Evolutionary conservation across 1,140 invertebrate species (phyloP).

Genomic region (Drosophila pseudoananassae): DNA sequence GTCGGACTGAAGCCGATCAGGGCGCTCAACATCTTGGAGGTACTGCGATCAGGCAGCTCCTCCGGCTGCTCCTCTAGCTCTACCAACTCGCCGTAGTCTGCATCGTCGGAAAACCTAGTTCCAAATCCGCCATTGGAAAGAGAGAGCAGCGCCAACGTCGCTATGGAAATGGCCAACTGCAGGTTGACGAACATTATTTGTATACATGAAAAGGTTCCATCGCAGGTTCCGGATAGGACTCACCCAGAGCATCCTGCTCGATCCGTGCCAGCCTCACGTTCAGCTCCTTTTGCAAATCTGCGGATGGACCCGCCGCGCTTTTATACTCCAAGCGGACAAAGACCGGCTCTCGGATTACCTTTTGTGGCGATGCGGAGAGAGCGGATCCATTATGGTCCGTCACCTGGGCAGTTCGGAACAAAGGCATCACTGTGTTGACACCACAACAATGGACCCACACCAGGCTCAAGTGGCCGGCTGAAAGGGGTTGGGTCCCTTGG

Average conservation of each 20-base stretch:
- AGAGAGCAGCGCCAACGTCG: constrained; percentile 57
- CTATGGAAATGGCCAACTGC: constrained; percentile 55
- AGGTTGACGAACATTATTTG: background rate
- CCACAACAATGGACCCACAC: constrained; percentile 56
- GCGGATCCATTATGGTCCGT: constrained; percentile 68
- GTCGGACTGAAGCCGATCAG: constrained; percentile 40
- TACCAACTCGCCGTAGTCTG: constrained; percentile 30
- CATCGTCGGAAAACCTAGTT: constrained; percentile 32
- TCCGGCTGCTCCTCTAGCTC: constrained; percentile 46
- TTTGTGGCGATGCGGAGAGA: constrained; percentile 49
- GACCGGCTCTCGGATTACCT: constrained; percentile 65
- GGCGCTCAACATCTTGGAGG: constrained; percentile 58
- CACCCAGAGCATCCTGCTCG: constrained; percentile 64
- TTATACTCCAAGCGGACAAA: constrained; percentile 61
- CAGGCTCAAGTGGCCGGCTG: constrained; percentile 20
- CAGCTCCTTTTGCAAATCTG: constrained; percentile 53
- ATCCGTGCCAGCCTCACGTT: constrained; percentile 49
- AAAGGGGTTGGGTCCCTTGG: constrained; percentile 37
- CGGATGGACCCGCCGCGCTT: constrained; percentile 13
- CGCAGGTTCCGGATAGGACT: constrained; percentile 22
- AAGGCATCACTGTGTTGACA: constrained; percentile 68
- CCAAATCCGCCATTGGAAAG: constrained; percentile 20
- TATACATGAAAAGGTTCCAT: no score
- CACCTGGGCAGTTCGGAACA: constrained; percentile 71
- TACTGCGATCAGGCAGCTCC: constrained; percentile 13